These are phyloP conservation scores for Drosophila malerkotliana DNA, from an alignment of 1,140 invertebrate species.

Conservation along the genomic window DNA sequence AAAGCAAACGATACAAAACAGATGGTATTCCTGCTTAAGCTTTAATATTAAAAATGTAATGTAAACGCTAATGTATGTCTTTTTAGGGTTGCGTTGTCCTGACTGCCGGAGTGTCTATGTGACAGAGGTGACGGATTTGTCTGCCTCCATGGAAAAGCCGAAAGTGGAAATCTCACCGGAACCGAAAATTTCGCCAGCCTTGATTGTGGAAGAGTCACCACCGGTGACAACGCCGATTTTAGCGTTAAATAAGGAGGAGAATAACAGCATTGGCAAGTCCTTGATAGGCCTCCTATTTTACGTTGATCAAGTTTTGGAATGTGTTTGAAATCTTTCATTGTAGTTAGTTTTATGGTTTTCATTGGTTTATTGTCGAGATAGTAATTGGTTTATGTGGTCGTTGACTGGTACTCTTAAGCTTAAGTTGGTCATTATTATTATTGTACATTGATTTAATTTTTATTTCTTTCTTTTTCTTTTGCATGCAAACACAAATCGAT, in stretches of 20 bases:
- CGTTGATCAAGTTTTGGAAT: constrained; percentile 29
- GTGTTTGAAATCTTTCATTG: constrained; percentile 16
- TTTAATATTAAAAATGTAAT: too few species aligned
- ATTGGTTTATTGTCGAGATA: not conserved
- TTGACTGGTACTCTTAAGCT: constrained; percentile 19
- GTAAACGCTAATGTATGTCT: too few species aligned
- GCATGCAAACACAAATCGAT: constrained; percentile 61
- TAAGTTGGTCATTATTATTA: constrained; percentile 30
- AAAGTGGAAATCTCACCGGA: constrained; percentile 18
- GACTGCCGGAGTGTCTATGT: constrained; percentile 86
- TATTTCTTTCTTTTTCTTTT: constrained; percentile 65
- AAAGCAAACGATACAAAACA: constrained; percentile 39
- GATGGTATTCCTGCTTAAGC: constrained; percentile 14
- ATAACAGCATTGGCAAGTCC: constrained; percentile 80
- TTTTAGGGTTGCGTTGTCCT: constrained; percentile 85
- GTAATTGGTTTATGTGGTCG: not conserved
- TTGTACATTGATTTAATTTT: constrained; percentile 37
- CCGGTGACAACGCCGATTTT: constrained; percentile 15
- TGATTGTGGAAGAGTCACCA: constrained; percentile 66
- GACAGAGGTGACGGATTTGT: constrained; percentile 84
- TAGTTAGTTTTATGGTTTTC: constrained; percentile 24
- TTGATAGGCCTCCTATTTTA: constrained; percentile 27
- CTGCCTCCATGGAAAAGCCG: constrained; percentile 57
- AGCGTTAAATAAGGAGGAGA: constrained; percentile 53
- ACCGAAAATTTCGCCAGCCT: constrained; percentile 61